Percentiles rank a stretch among this genome's conserved stretches.
Conservation (phyloP, 2,797 vertebrate genomes). For the Protonibea diacanthus region DNA sequence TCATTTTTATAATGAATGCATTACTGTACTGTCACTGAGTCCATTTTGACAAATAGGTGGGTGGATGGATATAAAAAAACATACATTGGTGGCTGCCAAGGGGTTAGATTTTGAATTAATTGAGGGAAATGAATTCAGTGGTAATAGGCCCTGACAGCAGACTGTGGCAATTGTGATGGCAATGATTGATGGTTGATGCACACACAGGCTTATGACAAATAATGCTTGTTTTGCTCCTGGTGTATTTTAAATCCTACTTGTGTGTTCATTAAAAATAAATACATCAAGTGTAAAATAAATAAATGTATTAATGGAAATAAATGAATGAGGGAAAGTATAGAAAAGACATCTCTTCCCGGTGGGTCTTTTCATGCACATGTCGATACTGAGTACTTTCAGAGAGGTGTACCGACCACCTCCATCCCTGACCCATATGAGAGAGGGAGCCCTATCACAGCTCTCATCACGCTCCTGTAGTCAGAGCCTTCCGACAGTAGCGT, state of each 20-base stretch:
- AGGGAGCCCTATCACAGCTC: slow-evolving; percentile 77
- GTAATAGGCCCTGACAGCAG: slow-evolving; percentile 88
- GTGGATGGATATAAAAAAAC: slow-evolving; percentile 83
- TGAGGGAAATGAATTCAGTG: slow-evolving; percentile 88
- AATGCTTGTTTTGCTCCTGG: slow-evolving; percentile 75
- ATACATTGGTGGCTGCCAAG: slow-evolving; percentile 83
- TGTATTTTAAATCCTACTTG: slow-evolving; percentile 74
- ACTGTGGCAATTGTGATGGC: slow-evolving; percentile 86
- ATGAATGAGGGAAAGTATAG: slow-evolving; percentile 26
- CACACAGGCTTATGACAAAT: slow-evolving; percentile 82
- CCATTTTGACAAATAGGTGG: slow-evolving; percentile 90
- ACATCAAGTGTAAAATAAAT: slow-evolving; percentile 59
- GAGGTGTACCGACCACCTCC: slow-evolving; percentile 56
- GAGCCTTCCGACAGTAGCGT: slow-evolving; percentile 80
- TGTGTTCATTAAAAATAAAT: slow-evolving; percentile 78
- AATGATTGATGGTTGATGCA: slow-evolving; percentile 87
- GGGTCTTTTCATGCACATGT: neutral
- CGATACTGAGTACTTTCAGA: slow-evolving; percentile 32
- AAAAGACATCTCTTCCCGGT: neutral
- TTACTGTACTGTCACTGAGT: slow-evolving; percentile 86
- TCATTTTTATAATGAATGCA: slow-evolving; percentile 88
- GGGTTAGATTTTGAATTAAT: slow-evolving; percentile 88
- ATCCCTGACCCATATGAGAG: slow-evolving; percentile 62
- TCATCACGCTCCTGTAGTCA: slow-evolving; percentile 74
- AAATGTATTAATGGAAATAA: slow-evolving; percentile 38